A percentile compares a stretch with the other conserved stretches of the same genome.
phyloP scores from a whole-genome alignment of 2,113 vertebrate genomes.

The Ageneiosus marmoratus region DNA sequence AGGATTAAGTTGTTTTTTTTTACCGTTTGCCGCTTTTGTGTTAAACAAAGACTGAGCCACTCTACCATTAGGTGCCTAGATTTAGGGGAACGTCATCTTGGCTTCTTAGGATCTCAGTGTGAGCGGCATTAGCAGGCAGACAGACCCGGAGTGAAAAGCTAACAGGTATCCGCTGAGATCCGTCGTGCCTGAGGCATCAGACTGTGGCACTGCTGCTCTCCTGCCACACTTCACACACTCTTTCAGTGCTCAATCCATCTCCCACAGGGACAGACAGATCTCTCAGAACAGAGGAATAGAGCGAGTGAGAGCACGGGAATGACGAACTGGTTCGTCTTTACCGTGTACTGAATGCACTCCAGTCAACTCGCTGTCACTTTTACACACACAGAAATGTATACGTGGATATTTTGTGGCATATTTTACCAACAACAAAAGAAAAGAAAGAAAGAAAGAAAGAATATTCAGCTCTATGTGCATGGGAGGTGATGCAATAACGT shows the following conservation, averaged over 20 bases:
- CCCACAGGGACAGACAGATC: constrained; percentile 21
- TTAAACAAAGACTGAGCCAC: not conserved
- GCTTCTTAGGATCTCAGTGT: not conserved
- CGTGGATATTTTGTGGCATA: constrained; percentile 16
- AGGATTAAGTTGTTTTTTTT: not conserved
- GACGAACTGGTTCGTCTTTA: constrained; percentile 11
- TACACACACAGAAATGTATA: not conserved
- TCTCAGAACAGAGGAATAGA: constrained; percentile 8
- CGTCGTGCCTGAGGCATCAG: constrained; percentile 32
- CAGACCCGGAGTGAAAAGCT: constrained; percentile 33
- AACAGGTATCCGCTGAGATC: constrained; percentile 43
- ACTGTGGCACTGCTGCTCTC: constrained; percentile 33
- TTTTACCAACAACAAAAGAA: not conserved
- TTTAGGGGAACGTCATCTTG: not conserved
- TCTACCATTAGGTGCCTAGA: not conserved
- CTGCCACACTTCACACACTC: constrained; percentile 35
- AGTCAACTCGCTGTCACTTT: not conserved
- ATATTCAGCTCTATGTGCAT: not conserved
- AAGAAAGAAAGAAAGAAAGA: not conserved
- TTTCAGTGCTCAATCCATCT: constrained; percentile 39
- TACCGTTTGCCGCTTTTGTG: not conserved
- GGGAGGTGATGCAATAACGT: constrained; percentile 30
- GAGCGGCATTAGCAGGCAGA: constrained; percentile 32
- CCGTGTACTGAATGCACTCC: not conserved
- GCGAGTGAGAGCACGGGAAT: constrained; percentile 6